phyloP scores from a whole-genome alignment of 1,140 invertebrate species.

The Akabosia matsudoensis region DNA sequence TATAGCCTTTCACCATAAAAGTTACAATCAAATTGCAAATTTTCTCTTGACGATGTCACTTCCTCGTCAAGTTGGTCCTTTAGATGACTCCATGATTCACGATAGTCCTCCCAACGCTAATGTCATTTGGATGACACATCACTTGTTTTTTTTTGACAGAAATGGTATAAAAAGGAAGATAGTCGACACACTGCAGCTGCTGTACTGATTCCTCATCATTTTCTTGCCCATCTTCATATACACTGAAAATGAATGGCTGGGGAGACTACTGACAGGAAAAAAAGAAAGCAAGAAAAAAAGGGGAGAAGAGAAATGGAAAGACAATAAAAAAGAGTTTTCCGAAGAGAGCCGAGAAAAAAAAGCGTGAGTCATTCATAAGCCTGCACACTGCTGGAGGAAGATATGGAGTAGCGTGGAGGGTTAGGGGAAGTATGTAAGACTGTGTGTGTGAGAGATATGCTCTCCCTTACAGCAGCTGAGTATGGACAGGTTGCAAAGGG shows the following conservation, averaged over 20 bases:
- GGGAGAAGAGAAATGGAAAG: not conserved
- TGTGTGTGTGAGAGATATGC: too few species aligned
- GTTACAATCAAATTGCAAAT: too few species aligned
- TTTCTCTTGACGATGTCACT: too few species aligned
- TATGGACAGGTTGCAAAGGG: too few species aligned
- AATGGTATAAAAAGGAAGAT: not conserved
- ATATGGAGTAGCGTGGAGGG: too few species aligned
- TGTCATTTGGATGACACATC: not conserved
- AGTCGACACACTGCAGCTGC: slow-evolving; percentile 18
- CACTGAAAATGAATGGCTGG: not conserved
- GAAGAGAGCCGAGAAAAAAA: slow-evolving; percentile 10
- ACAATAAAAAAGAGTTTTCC: not conserved
- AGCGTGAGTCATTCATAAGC: slow-evolving; percentile 19
- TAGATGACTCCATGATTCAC: not conserved
- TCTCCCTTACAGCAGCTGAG: too few species aligned
- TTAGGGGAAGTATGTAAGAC: too few species aligned
- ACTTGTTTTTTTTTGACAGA: not conserved
- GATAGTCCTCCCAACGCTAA: too few species aligned
- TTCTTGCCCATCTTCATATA: slow-evolving; percentile 11
- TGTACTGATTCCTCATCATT: slow-evolving; percentile 16
- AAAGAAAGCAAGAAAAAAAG: slow-evolving; percentile 2
- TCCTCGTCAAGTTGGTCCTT: too few species aligned
- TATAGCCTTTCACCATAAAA: too few species aligned
- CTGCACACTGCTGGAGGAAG: too few species aligned
- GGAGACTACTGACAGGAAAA: slow-evolving; percentile 13